phyloP scores from a whole-genome alignment of 2,888 invertebrate species.

The Pterostichus niger region DNA sequence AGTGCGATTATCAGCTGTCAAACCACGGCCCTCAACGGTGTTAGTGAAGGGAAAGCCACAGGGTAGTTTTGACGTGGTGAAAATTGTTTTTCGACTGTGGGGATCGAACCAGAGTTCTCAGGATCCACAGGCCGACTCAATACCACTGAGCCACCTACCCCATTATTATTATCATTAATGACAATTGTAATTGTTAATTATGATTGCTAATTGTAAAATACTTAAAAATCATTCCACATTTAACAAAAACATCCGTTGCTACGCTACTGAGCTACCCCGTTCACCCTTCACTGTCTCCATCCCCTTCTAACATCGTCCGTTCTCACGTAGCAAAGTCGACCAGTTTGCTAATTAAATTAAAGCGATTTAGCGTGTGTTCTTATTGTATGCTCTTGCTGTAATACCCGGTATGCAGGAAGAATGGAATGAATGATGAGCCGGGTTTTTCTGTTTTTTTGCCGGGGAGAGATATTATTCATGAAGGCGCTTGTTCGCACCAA shows the following conservation, averaged over 20 bases:
- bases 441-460: slow-evolving; percentile 25
- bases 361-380: slow-evolving; percentile 23
- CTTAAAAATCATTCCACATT: not conserved
- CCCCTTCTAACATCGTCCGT: slow-evolving; percentile 13
- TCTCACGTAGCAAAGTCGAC: slow-evolving; percentile 3
- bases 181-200: too few species aligned
- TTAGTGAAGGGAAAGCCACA: too few species aligned
- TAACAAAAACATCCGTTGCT: not conserved
- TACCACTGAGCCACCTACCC: too few species aligned
- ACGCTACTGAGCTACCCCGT: too few species aligned
- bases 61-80: too few species aligned
- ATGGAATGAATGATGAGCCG: slow-evolving; percentile 1
- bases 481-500: slow-evolving; percentile 7
- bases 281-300: not conserved
- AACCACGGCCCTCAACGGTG: too few species aligned
- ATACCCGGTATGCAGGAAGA: not conserved
- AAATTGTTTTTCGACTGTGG: too few species aligned
- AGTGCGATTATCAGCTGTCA: too few species aligned
- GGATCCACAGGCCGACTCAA: too few species aligned
- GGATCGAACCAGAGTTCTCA: too few species aligned
- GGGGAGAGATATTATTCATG: slow-evolving; percentile 6
- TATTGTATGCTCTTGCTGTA: slow-evolving; percentile 30
- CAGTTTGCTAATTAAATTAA: slow-evolving; percentile 35
- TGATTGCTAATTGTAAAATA: too few species aligned
- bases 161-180: too few species aligned